Conservation (phyloP, 1,140 invertebrate genomes). For the Drosophila teissieri region DNA sequence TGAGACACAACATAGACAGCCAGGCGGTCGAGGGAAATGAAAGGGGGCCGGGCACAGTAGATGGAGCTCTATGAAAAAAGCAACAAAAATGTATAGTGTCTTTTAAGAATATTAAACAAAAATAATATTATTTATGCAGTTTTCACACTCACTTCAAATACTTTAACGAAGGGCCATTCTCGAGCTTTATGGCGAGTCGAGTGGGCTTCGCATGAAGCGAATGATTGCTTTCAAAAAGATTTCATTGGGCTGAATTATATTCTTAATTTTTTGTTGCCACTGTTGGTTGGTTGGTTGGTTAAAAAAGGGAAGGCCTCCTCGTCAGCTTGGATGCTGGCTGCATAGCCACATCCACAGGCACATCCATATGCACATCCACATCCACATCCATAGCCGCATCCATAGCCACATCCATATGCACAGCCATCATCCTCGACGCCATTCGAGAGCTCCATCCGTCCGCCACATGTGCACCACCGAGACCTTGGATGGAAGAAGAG, state of each 20-base stretch:
- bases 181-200: background rate
- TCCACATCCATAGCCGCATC: background rate
- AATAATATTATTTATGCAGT: background rate
- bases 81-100: no score
- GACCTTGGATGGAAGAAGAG: constrained; percentile 7
- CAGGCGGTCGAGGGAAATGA: no score
- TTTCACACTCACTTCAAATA: background rate
- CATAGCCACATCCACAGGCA: no score
- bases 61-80: background rate
- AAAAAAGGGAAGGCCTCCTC: background rate
- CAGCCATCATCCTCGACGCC: constrained; percentile 1
- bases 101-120: background rate
- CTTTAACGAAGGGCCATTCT: no score
- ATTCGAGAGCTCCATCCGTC: background rate
- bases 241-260: background rate
- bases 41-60: background rate
- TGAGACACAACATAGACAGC: constrained; percentile 67
- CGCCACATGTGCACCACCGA: constrained; percentile 7
- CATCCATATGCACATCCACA: background rate
- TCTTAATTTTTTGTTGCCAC: constrained; percentile 1
- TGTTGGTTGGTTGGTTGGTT: background rate
- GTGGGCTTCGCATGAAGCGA: background rate
- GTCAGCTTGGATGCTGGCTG: background rate
- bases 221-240: background rate
- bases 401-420: background rate